Percentiles rank a stretch among this genome's conserved stretches.
Conservation (phyloP, 2,113 vertebrate genomes). For the Astur gentilis region DNA sequence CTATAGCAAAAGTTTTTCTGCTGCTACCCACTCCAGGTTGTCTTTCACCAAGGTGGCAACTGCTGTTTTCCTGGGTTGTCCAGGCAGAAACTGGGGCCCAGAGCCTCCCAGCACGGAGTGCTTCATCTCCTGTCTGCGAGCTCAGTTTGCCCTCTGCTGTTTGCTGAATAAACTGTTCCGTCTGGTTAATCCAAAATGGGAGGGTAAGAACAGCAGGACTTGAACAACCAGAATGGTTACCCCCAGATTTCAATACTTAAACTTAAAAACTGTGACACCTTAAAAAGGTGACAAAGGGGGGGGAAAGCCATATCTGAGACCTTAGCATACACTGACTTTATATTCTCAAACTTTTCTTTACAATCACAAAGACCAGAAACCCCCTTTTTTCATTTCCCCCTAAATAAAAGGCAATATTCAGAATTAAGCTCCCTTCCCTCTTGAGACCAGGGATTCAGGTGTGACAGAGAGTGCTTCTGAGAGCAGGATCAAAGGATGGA, state of each 20-base stretch:
- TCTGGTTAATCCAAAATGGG: neutral
- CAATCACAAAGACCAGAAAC: neutral
- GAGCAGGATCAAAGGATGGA: neutral
- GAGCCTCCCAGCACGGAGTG: rapidly evolving
- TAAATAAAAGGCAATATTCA: neutral
- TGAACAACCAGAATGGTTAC: neutral
- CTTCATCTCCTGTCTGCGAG: neutral
- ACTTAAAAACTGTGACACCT: neutral
- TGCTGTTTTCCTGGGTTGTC: neutral
- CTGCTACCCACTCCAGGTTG: neutral
- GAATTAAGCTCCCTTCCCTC: neutral
- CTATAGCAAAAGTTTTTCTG: neutral
- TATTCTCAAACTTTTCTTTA: neutral
- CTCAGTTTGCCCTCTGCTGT: constrained; percentile 60
- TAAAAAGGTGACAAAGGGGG: neutral
- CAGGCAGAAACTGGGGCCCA: rapidly evolving
- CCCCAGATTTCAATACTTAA: neutral
- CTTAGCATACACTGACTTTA: neutral
- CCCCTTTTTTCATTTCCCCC: rapidly evolving
- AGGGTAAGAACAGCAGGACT: neutral
- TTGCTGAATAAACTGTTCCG: neutral
- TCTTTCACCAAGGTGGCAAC: neutral
- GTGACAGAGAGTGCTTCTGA: neutral
- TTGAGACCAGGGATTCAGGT: neutral
- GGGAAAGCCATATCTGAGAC: neutral